A percentile compares a stretch with the other conserved stretches of the same genome.
Conservation (phyloP, 2,888 invertebrate genomes). For the Cyaniris semiargus region DNA sequence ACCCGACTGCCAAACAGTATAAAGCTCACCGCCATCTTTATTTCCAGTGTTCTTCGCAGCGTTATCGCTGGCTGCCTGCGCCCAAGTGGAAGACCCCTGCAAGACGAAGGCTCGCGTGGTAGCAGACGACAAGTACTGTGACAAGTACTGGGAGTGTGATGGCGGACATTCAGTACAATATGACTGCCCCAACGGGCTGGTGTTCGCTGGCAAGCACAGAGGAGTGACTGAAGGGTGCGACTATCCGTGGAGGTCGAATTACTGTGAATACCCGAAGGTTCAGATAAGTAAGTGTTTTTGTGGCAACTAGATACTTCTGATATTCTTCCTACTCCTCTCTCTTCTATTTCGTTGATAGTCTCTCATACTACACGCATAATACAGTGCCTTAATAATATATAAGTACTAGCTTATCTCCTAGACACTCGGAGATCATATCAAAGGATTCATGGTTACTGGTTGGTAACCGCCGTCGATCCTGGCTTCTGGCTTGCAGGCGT, state of each 20-base stretch:
- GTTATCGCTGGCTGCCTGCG: slow-evolving; percentile 54
- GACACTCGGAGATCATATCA: too few species aligned
- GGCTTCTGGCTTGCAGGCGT: too few species aligned
- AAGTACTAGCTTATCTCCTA: too few species aligned
- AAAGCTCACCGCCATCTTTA: slow-evolving; percentile 18
- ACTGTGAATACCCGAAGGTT: slow-evolving; percentile 85
- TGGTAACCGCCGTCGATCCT: too few species aligned
- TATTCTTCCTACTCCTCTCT: too few species aligned
- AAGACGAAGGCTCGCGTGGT: slow-evolving; percentile 88
- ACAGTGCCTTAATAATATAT: too few species aligned
- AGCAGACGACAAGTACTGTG: slow-evolving; percentile 89
- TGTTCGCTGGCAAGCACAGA: slow-evolving; percentile 92
- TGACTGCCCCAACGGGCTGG: slow-evolving; percentile 94
- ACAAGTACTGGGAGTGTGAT: slow-evolving; percentile 92
- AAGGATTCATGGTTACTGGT: too few species aligned
- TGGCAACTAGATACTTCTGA: too few species aligned
- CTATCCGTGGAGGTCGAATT: slow-evolving; percentile 93
- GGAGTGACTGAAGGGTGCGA: slow-evolving; percentile 95
- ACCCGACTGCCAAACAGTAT: too few species aligned
- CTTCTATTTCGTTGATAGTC: too few species aligned
- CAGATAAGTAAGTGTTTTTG: slow-evolving; percentile 83
- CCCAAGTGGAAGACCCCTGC: slow-evolving; percentile 87
- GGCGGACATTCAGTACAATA: slow-evolving; percentile 90
- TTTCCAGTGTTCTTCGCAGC: slow-evolving; percentile 59
- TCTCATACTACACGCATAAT: too few species aligned